Percentiles rank a stretch among this genome's conserved stretches.
phyloP scores from a whole-genome alignment of 2,888 invertebrate species.

The Phengaris arion region DNA sequence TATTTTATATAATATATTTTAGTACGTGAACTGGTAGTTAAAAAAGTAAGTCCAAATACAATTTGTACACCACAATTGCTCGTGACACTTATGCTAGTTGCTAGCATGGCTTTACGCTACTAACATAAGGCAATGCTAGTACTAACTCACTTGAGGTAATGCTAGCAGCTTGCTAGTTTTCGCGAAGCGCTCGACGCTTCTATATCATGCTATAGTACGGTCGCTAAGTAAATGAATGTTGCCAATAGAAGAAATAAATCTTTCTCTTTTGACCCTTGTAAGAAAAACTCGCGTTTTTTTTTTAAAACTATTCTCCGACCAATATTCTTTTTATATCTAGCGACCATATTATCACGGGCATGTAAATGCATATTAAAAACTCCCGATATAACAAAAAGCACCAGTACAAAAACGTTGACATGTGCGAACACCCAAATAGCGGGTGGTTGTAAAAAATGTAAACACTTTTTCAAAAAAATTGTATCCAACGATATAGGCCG shows the following conservation, averaged over 20 bases:
- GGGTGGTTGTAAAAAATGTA: slow-evolving; percentile 34
- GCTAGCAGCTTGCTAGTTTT: neutral
- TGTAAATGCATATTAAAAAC: slow-evolving; percentile 50
- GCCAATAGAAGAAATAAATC: no score
- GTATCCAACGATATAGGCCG: slow-evolving; percentile 30
- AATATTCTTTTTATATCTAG: no score
- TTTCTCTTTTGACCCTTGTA: no score
- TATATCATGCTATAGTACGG: no score
- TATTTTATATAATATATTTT: no score
- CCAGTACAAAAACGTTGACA: slow-evolving; percentile 31
- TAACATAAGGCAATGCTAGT: neutral
- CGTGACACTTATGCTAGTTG: neutral
- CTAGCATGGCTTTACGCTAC: no score
- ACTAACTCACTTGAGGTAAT: neutral
- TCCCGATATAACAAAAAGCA: slow-evolving; percentile 34
- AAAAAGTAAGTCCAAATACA: slow-evolving; percentile 16
- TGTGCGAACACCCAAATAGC: slow-evolving; percentile 33
- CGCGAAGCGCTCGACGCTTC: slow-evolving; percentile 2
- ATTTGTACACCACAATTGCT: slow-evolving; percentile 17
- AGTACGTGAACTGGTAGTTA: neutral
- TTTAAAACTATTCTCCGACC: no score
- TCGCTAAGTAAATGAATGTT: no score
- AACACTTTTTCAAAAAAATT: slow-evolving; percentile 30
- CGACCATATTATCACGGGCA: neutral
- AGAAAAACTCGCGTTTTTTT: no score